Percentiles rank a stretch among this genome's conserved stretches.
Conservation (phyloP, 2,113 vertebrate species). For the Setophaga coronata region DNA sequence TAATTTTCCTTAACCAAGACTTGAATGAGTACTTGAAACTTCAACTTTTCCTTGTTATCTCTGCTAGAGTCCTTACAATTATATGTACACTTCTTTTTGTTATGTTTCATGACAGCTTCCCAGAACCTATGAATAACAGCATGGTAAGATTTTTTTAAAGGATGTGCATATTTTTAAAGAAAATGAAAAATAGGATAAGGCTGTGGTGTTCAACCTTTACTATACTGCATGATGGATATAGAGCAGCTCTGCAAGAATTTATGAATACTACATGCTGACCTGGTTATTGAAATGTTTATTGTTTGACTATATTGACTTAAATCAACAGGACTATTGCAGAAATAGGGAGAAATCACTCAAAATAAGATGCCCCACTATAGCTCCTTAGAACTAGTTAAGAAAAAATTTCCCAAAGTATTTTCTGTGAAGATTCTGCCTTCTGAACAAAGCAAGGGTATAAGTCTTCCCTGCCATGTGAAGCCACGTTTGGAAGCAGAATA, state of each 20-base stretch:
- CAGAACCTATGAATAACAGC: background rate
- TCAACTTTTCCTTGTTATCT: background rate
- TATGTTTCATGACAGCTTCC: background rate
- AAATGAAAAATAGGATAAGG: conserved; percentile 41
- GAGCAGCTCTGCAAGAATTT: conserved; percentile 34
- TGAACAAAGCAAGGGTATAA: background rate
- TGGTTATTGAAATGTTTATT: conserved; percentile 51
- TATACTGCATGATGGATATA: conserved; percentile 31
- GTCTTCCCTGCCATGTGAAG: background rate
- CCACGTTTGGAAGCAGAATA: background rate
- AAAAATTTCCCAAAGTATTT: background rate
- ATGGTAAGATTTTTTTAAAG: background rate
- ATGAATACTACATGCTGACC: conserved; percentile 46
- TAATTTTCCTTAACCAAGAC: background rate
- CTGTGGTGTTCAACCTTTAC: background rate
- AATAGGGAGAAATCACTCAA: background rate
- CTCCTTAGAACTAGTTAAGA: background rate
- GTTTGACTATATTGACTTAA: conserved; percentile 14
- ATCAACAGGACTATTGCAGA: background rate
- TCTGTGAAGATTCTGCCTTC: background rate
- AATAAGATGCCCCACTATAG: background rate
- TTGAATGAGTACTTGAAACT: background rate
- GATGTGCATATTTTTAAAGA: conserved; percentile 18
- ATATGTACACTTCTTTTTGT: background rate
- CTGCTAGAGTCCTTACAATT: background rate